Percentiles rank a stretch among this genome's conserved stretches.
phyloP scores from a whole-genome alignment of 2,888 invertebrate species.

The Elgonia sp. region DNA sequence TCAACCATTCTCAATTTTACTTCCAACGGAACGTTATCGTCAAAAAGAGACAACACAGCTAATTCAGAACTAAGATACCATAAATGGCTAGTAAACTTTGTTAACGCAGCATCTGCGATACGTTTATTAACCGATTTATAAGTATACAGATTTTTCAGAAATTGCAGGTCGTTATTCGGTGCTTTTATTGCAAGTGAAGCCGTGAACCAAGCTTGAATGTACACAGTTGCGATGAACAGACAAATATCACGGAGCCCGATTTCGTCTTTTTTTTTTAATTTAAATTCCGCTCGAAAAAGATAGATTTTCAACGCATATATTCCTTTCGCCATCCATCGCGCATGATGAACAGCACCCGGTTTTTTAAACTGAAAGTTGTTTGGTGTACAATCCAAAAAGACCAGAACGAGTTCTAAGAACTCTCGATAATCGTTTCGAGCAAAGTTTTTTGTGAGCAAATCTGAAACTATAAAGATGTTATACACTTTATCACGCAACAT shows the following conservation, averaged over 20 bases:
- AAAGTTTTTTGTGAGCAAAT: constrained; percentile 28
- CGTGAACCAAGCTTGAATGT: constrained; percentile 70
- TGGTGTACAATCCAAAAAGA: constrained; percentile 73
- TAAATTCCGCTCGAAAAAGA: constrained; percentile 71
- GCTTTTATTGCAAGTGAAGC: constrained; percentile 63
- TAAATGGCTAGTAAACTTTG: constrained; percentile 33
- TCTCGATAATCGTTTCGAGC: constrained; percentile 78
- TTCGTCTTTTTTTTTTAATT: constrained; percentile 32
- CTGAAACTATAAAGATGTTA: constrained; percentile 13
- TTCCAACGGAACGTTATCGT: constrained; percentile 33
- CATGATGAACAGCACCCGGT: constrained; percentile 75
- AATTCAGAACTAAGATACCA: constrained; percentile 34
- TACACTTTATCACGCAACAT: constrained; percentile 37
- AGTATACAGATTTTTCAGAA: constrained; percentile 69
- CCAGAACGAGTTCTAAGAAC: constrained; percentile 76
- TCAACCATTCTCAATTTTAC: constrained; percentile 43
- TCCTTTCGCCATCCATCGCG: constrained; percentile 80
- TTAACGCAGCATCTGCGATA: constrained; percentile 53
- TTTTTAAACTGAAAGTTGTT: constrained; percentile 14
- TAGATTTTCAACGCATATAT: constrained; percentile 79
- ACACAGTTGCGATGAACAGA: constrained; percentile 72
- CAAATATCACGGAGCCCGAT: constrained; percentile 72
- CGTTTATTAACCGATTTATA: constrained; percentile 61
- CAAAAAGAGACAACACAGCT: constrained; percentile 38
- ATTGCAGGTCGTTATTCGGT: constrained; percentile 70